Base-by-base conservation (phyloP, 2,113 vertebrate species). In the Hippocampus zosterae region DNA sequence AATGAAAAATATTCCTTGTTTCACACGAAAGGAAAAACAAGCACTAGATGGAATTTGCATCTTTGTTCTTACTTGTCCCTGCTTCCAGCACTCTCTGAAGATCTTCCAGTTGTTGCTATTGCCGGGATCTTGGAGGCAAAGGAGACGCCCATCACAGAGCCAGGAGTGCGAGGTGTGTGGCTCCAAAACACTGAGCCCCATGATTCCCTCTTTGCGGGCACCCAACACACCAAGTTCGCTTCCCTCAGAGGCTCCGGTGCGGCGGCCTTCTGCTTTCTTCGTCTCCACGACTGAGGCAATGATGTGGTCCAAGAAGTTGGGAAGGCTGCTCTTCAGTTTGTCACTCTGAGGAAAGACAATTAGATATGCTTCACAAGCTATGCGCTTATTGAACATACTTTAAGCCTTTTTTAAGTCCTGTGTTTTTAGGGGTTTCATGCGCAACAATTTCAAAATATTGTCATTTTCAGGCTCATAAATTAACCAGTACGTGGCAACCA, bases 71-170 rank as follows among this genome's bases (percentile, higher is more conserved):
- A 98, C 97, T 92, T 99, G 97, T 75, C 97, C 97, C 91, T 98
- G 97, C 75, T 99, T 99, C 97, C 97, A 99, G 88, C 97, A 99
- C 78, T 99, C 97, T 73, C 97, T 93, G 89, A 99, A 99, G 87
- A 99, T 98, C 90, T 98, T 98, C 97, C 97, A 99, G 88, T 98
- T 99, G 91, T 98, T 98, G 90, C 92, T 88, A 91, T 99, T 98
- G 88, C 96, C 94, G 71, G 97, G 96, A 85, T 98, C 96, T 81
- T 99, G 97, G 75, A 99, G 93, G 89, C 97, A 98, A 71, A 99
- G 94, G 27, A 99, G 94, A 71, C 97, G 93, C 48, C 97, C 97
- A 64, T 99, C 97, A 82, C 97, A 99, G 19, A 99, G 94, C 97
- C 97, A 99, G 33, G 97, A 95, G 86, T 99, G 97, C 56, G 97